Conservation (phyloP, 2,797 vertebrate species). For the Podarcis siculus region DNA sequence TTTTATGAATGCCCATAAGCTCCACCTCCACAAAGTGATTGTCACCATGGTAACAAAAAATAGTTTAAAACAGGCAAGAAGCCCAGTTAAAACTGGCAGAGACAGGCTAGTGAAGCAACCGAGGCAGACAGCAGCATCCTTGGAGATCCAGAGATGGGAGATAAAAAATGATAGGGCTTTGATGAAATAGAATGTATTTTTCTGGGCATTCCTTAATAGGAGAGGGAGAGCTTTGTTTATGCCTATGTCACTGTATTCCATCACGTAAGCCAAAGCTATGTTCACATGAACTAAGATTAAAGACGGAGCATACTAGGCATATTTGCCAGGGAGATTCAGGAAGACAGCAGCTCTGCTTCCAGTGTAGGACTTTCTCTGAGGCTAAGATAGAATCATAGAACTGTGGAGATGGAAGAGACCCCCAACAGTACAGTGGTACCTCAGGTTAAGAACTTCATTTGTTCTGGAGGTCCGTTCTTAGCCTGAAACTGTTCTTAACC, state of each 20-base stretch:
- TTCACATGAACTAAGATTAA: neutral
- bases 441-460: too few relatives aligned
- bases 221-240: neutral
- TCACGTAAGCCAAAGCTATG: neutral
- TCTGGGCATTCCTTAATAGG: neutral
- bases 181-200: neutral
- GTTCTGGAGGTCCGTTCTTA: too few relatives aligned
- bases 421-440: too few relatives aligned
- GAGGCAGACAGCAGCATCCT: too few relatives aligned
- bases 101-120: neutral
- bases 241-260: neutral
- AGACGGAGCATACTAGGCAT: neutral
- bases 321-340: neutral
- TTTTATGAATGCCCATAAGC: constrained; percentile 22
- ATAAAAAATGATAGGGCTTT: neutral
- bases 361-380: too few relatives aligned
- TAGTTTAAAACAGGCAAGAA: neutral
- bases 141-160: neutral
- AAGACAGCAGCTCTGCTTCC: too few relatives aligned
- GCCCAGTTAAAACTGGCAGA: neutral
- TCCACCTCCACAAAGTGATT: neutral
- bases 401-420: too few relatives aligned
- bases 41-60: constrained; percentile 21
- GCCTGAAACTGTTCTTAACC: too few relatives aligned
- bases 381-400: too few relatives aligned